phyloP scores from a whole-genome alignment of 1,140 invertebrate genomes.

The silkworm (Bombyx mori) region ASM3026992v2 NC_085121.1:10249001-10249500 shows the following conservation, averaged over 20 bases:
- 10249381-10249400: too few species aligned
- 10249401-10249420: too few species aligned
- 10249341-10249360: too few species aligned
- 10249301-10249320: constrained; percentile 60
- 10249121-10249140: too few species aligned
- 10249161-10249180: constrained; percentile 82
- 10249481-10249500: too few species aligned
- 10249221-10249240: constrained; percentile 97
- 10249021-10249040: constrained; percentile 71
- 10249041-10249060: constrained; percentile 71
- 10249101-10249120: too few species aligned
- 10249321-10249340: too few species aligned
- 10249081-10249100: too few species aligned
- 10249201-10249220: constrained; percentile 92
- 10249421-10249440: too few species aligned
- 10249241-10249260: constrained; percentile 92
- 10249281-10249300: constrained; percentile 88
- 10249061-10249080: constrained; percentile 20
- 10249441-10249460: too few species aligned
- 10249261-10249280: constrained; percentile 97
- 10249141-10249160: constrained; percentile 68
- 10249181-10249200: constrained; percentile 95
- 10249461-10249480: too few species aligned
- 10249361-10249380: too few species aligned
- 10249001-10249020: constrained; percentile 72